Percentiles rank a stretch among this genome's conserved stretches.
Conservation (phyloP, 2,888 invertebrate genomes). For the Nemoura dubitans region DNA sequence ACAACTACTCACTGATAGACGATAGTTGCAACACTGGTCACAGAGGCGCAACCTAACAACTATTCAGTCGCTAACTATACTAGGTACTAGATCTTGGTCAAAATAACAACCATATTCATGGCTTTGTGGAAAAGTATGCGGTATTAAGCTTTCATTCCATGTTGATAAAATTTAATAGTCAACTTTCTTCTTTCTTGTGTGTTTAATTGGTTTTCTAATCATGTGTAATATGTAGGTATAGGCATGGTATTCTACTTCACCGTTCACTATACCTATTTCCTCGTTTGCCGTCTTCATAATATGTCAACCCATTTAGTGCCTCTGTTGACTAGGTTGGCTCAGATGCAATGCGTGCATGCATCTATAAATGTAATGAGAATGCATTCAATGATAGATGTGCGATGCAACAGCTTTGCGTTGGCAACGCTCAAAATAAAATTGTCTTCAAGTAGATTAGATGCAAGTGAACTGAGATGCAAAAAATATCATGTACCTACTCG, state of each 20-base stretch:
- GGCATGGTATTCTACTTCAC: background rate
- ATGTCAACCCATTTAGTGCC: background rate
- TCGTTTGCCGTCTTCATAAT: background rate
- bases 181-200: background rate
- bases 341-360: background rate
- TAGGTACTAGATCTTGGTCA: background rate
- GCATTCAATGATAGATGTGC: background rate
- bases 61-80: background rate
- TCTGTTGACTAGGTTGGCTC: background rate
- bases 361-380: background rate
- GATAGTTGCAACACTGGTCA: background rate
- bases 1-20: too few species aligned
- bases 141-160: background rate
- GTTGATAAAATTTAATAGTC: background rate
- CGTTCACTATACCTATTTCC: background rate
- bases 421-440: background rate
- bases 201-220: background rate
- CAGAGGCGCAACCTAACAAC: background rate
- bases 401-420: background rate
- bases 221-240: background rate
- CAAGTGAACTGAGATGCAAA: background rate
- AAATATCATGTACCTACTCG: background rate
- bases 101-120: background rate
- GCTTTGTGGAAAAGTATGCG: background rate
- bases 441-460: background rate